Conservation (phyloP, 2,797 vertebrate species). For the Clarias laeviceps region DNA sequence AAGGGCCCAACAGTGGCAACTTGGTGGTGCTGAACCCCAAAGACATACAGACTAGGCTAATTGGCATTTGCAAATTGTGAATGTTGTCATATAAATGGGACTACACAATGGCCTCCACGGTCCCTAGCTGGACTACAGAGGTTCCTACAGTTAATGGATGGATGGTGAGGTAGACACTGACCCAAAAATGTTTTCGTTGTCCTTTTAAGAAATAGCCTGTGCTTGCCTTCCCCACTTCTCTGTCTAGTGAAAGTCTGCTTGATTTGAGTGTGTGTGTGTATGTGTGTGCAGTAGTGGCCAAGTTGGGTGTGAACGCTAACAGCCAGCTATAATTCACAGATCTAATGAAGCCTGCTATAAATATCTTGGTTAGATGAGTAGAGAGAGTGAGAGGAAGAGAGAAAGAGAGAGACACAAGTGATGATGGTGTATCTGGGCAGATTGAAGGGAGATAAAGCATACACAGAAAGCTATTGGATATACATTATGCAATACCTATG, state of each 20-base stretch:
- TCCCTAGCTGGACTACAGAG: too few species aligned
- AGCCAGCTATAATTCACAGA: constrained; percentile 40
- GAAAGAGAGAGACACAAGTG: not conserved
- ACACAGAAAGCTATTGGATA: not conserved
- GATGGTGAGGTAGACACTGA: not conserved
- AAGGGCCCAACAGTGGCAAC: too few species aligned
- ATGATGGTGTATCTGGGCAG: constrained; percentile 15
- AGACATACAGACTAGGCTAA: too few species aligned
- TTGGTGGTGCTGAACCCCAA: too few species aligned
- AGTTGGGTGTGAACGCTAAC: constrained; percentile 36
- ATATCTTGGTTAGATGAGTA: constrained; percentile 25
- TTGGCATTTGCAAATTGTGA: too few species aligned
- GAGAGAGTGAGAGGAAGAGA: not conserved
- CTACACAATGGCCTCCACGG: too few species aligned
- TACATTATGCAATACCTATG: not conserved
- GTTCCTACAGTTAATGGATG: too few species aligned
- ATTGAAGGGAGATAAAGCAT: not conserved
- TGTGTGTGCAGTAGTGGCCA: constrained; percentile 21
- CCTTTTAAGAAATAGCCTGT: not conserved
- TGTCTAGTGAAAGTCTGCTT: constrained; percentile 1
- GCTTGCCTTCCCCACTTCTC: not conserved
- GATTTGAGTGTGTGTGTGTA: constrained; percentile 15
- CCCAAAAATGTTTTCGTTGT: not conserved
- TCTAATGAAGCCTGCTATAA: constrained; percentile 46
- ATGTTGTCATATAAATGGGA: too few species aligned